A percentile compares a stretch with the other conserved stretches of the same genome.
These are phyloP conservation scores for Girardinichthys multiradiatus DNA, from an alignment of 2,113 vertebrate species.

Conservation along the genomic window DNA sequence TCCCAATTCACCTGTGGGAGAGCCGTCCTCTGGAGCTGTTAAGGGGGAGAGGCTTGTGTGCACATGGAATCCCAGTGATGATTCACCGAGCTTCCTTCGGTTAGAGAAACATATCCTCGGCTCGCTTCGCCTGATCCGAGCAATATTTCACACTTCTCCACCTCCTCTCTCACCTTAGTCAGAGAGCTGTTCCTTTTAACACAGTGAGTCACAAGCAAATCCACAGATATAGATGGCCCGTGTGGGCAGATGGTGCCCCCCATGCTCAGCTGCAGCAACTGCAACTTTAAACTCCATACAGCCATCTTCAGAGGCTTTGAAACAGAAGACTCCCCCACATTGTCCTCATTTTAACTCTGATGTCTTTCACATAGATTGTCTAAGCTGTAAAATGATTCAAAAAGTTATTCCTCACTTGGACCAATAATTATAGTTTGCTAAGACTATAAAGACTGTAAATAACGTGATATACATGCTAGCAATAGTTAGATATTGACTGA, in stretches of 20 bases:
- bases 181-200: constrained; percentile 55
- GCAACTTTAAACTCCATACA: constrained; percentile 49
- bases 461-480: no score
- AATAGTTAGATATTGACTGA: background rate
- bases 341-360: constrained; percentile 27
- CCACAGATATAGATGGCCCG: constrained; percentile 65
- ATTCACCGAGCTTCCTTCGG: constrained; percentile 58
- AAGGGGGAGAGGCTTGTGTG: constrained; percentile 34
- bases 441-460: background rate
- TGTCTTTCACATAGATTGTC: constrained; percentile 31
- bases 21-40: constrained; percentile 46
- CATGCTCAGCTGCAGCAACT: constrained; percentile 63
- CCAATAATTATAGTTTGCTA: background rate
- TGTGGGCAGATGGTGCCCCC: constrained; percentile 71
- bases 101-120: constrained; percentile 47
- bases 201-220: constrained; percentile 66
- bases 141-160: constrained; percentile 62
- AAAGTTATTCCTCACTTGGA: background rate
- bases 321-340: constrained; percentile 35
- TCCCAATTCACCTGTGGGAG: constrained; percentile 51
- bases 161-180: constrained; percentile 58
- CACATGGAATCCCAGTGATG: constrained; percentile 62
- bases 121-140: constrained; percentile 35
- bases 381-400: constrained; percentile 6
- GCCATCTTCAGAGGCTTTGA: constrained; percentile 20